A percentile compares a stretch with the other conserved stretches of the same genome.
Conservation (phyloP, 2,888 invertebrate genomes). For the Lasioglossum malachurum region DNA sequence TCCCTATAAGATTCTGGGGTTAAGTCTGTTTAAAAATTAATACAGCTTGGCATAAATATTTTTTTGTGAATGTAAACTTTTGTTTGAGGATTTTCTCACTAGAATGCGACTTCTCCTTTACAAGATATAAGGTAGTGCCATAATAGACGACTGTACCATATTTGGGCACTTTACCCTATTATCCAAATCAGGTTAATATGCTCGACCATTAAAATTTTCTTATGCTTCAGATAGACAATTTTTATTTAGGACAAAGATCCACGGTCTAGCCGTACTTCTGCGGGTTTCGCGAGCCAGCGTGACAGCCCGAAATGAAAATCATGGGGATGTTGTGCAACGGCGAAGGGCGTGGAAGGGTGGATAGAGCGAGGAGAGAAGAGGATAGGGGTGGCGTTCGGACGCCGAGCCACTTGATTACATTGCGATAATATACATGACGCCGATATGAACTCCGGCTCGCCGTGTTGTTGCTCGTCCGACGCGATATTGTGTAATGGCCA, state of each 20-base stretch:
- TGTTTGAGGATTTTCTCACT: too few species aligned
- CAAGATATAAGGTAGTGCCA: too few species aligned
- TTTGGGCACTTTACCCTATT: too few species aligned
- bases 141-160: too few species aligned
- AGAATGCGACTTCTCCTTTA: too few species aligned
- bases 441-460: constrained; percentile 80
- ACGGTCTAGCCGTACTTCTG: constrained; percentile 70
- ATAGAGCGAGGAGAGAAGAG: constrained; percentile 35
- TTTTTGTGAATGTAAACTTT: too few species aligned
- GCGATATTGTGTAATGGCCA: constrained; percentile 63
- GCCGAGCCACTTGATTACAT: constrained; percentile 82
- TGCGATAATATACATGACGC: constrained; percentile 83
- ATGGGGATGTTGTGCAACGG: constrained; percentile 64
- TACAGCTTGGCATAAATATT: too few species aligned
- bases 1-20: too few species aligned
- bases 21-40: too few species aligned
- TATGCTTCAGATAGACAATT: background rate
- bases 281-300: constrained; percentile 62
- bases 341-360: constrained; percentile 59
- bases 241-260: background rate
- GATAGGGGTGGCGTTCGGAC: constrained; percentile 66
- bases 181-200: too few species aligned
- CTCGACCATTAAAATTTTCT: background rate
- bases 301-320: constrained; percentile 80
- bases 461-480: constrained; percentile 51